A percentile compares a stretch with the other conserved stretches of the same genome.
Evolutionary conservation across 2,797 vertebrate species (phyloP).

Genomic region (Babyrousa celebensis): DNA sequence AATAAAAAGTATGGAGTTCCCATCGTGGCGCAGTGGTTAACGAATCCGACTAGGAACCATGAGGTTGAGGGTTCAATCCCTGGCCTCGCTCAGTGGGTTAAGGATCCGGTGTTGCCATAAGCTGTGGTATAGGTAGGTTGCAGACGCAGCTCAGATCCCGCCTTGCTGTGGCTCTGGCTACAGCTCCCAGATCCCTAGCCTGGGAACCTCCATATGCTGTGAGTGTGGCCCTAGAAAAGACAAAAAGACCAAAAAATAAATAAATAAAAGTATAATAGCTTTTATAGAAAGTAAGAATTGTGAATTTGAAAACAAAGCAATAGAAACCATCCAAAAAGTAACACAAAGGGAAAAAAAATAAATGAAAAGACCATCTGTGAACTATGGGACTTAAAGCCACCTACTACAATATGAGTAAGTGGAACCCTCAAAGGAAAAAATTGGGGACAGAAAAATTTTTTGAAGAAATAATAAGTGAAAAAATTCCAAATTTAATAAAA

Average conservation of each 20-base stretch:
- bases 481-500: constrained; percentile 57
- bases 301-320: constrained; percentile 27
- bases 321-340: constrained; percentile 22
- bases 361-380: not conserved
- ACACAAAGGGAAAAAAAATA: not conserved
- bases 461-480: constrained; percentile 48
- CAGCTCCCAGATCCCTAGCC: too few species aligned
- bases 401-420: not conserved
- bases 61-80: too few species aligned
- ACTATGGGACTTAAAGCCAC: not conserved
- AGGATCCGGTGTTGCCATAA: too few species aligned
- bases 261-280: not conserved
- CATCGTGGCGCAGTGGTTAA: too few species aligned
- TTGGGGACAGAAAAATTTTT: not conserved
- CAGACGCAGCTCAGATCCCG: too few species aligned
- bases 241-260: not conserved
- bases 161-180: too few species aligned
- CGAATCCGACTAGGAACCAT: too few species aligned
- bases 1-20: not conserved
- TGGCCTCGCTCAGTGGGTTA: too few species aligned
- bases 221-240: too few species aligned
- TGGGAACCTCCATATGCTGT: too few species aligned
- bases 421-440: constrained; percentile 1
- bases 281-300: not conserved
- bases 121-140: too few species aligned